phyloP scores from a whole-genome alignment of 37 sponge, comb jelly and placozoan species.

The Aplysina aerophoba region DNA sequence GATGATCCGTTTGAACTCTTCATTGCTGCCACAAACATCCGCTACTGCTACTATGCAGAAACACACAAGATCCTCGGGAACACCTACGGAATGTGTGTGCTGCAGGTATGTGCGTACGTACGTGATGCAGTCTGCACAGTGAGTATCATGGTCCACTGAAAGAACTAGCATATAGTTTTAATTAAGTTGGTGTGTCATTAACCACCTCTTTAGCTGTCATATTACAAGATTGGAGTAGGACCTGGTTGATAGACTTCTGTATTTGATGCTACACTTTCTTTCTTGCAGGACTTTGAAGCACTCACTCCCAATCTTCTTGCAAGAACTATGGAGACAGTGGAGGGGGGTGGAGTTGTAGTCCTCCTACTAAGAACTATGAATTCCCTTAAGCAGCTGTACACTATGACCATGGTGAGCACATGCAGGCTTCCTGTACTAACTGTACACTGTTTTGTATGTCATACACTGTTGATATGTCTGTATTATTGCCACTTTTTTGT shows the following conservation, averaged over 20 bases:
- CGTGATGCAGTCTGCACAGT: too few relatives aligned
- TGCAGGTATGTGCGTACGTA: conserved; percentile 82
- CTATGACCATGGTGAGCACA: conserved; percentile 77
- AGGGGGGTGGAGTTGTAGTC: conserved; percentile 92
- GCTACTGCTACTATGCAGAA: conserved; percentile 95
- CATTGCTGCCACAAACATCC: conserved; percentile 88
- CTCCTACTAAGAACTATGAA: conserved; percentile 79
- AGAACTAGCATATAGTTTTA: too few relatives aligned
- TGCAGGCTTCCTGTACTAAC: background rate
- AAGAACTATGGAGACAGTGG: conserved; percentile 97
- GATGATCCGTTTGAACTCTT: conserved; percentile 98
- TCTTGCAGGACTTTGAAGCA: conserved; percentile 94
- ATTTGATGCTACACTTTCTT: background rate
- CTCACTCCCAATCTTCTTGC: conserved; percentile 97
- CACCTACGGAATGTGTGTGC: conserved; percentile 97
- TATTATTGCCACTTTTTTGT: too few relatives aligned
- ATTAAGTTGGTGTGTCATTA: too few relatives aligned
- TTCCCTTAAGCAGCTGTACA: conserved; percentile 90
- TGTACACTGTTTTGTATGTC: background rate
- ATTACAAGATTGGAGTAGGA: too few relatives aligned
- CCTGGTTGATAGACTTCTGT: too few relatives aligned
- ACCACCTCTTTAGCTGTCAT: too few relatives aligned
- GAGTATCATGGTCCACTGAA: too few relatives aligned
- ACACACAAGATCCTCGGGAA: conserved; percentile 96
- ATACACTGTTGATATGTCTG: too few relatives aligned